Percentiles rank a stretch among this genome's conserved stretches.
These are phyloP conservation scores for Philopotamus ludificatus DNA, from an alignment of 1,140 invertebrate genomes.

Conservation along the genomic window DNA sequence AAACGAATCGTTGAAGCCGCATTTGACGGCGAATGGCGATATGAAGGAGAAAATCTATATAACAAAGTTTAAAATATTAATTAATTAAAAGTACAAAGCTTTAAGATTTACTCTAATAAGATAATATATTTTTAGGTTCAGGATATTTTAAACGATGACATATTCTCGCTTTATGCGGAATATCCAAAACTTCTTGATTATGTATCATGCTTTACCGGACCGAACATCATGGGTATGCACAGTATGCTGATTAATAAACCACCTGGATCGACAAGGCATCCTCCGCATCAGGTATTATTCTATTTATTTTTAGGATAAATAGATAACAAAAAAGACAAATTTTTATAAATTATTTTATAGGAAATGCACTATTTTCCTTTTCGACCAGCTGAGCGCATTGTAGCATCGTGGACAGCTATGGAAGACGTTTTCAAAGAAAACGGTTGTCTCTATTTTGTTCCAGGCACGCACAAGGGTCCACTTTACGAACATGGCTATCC, in stretches of 20 bases:
- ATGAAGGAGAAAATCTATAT: slow-evolving; percentile 65
- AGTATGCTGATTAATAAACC: slow-evolving; percentile 93
- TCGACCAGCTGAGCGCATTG: slow-evolving; percentile 73
- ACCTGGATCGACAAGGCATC: slow-evolving; percentile 76
- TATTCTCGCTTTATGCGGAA: slow-evolving; percentile 70
- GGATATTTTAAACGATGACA: slow-evolving; percentile 71
- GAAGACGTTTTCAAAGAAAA: slow-evolving; percentile 75
- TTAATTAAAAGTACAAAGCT: not conserved
- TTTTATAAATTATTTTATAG: slow-evolving; percentile 47
- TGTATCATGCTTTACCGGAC: slow-evolving; percentile 75
- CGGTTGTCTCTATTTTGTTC: slow-evolving; percentile 82
- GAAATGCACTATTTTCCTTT: slow-evolving; percentile 89
- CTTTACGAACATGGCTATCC: slow-evolving; percentile 75
- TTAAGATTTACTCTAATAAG: not conserved
- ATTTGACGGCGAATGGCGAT: no score
- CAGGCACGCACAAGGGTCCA: slow-evolving; percentile 68
- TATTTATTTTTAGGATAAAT: no score
- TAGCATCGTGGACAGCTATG: slow-evolving; percentile 88
- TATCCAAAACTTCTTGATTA: slow-evolving; percentile 68
- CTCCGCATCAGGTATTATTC: slow-evolving; percentile 66
- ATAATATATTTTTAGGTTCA: slow-evolving; percentile 60
- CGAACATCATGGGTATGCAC: slow-evolving; percentile 78
- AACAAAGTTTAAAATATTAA: slow-evolving; percentile 60
- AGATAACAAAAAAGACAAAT: not conserved
- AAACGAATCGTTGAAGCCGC: no score